phyloP scores from a whole-genome alignment of 1,140 invertebrate genomes.

The Zaprionus lachaisei region DNA sequence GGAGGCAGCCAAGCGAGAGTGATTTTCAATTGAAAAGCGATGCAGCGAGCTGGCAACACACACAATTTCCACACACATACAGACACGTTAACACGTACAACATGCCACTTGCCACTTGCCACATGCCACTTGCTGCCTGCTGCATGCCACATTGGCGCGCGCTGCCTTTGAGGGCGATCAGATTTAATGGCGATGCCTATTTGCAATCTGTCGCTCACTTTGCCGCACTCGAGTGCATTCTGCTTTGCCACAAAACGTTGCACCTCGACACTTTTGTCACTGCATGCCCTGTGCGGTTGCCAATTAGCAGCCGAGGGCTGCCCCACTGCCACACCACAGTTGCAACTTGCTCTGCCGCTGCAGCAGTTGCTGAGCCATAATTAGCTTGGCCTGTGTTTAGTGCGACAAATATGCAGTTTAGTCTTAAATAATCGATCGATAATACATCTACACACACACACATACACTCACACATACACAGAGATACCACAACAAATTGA shows the following conservation, averaged over 20 bases:
- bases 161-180: conserved; percentile 44
- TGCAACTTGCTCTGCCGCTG: not conserved
- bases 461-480: conserved; percentile 7
- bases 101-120: conserved; percentile 2
- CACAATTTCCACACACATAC: conserved; percentile 31
- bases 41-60: conserved; percentile 51
- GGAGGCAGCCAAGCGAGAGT: conserved; percentile 48
- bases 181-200: conserved; percentile 61
- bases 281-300: conserved; percentile 13
- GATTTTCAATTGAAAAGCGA: conserved; percentile 54
- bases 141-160: not conserved
- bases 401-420: conserved; percentile 18
- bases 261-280: conserved; percentile 32
- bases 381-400: not conserved
- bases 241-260: conserved; percentile 51
- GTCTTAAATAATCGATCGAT: conserved; percentile 1
- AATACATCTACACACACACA: not conserved
- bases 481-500: conserved; percentile 19
- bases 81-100: not conserved
- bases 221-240: conserved; percentile 38
- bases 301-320: conserved; percentile 23
- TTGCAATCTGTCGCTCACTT: conserved; percentile 57
- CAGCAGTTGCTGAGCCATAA: not conserved
- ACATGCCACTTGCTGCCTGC: not conserved
- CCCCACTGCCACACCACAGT: not conserved